Base-by-base conservation (phyloP, 2,888 invertebrate genomes). In the Orthosia cruda region DNA sequence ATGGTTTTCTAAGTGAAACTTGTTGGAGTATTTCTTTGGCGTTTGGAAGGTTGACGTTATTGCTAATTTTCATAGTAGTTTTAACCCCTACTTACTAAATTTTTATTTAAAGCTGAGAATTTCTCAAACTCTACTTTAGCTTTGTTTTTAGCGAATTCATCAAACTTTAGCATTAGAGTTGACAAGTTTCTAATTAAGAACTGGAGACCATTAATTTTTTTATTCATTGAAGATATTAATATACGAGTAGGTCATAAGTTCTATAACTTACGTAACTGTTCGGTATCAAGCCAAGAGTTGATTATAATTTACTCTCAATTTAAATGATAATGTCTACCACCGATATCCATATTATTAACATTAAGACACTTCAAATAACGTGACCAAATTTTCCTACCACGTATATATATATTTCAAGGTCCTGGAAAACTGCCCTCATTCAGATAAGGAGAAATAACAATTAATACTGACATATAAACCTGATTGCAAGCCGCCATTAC, bases 401-500 rank as follows among this genome's bases (percentile, higher is more conserved):
- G n/a, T 26, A 0, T 32, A 32, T 32, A 7, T 32, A 45, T 16
- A 59, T 63, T 72, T 58, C 74, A 84, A 82, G 84, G 80, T 69
- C 47, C 15, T 45, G 20, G 26, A 69, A 68, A 59, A 40, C 50
- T 65, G 74, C 45, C 59, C 69, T 32, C 40, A 59, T 69, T 80
- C 66, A 57, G 50, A 69, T 69, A 67, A 80, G 84, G 74, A 74
- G 65, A 74, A 72, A 84, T 65, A 75, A 45, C 68, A 78, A 81
- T 87, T 81, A 74, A 72, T 71, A 75, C 50, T 59, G 59, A 20
- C 71, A 54, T 50, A 57, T 32, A 75, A 63, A 69, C 67, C 49
- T 71, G 52, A 75, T 84, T 72, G 54, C 71, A 62, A 16, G 9
- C 62, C 40, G 20, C 49, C 45, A 74, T 74, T 74, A 71, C 5